A percentile compares a stretch with the other conserved stretches of the same genome.
These are phyloP conservation scores for Drosophila recens DNA, from an alignment of 2,888 invertebrate species.

Conservation along the genomic window DNA sequence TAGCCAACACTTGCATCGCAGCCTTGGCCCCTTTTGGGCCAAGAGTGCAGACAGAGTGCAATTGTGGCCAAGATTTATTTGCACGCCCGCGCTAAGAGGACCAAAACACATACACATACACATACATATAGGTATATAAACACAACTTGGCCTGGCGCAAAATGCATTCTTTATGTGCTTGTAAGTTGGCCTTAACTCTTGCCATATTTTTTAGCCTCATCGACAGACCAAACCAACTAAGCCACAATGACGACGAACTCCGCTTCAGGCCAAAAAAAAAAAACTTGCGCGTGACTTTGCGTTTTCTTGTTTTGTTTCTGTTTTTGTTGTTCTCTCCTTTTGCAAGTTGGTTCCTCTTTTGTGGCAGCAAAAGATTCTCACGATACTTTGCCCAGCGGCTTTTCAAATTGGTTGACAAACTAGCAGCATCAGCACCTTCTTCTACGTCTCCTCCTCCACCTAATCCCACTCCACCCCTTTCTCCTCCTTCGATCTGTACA, in stretches of 20 bases:
- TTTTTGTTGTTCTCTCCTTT: conserved; percentile 19
- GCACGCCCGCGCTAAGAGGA: conserved; percentile 69
- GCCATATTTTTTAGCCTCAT: conserved; percentile 41
- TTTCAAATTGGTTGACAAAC: conserved; percentile 76
- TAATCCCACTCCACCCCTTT: not conserved
- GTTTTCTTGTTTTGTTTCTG: conserved; percentile 41
- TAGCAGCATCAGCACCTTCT: conserved; percentile 65
- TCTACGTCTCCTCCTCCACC: conserved; percentile 7
- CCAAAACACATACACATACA: conserved; percentile 10
- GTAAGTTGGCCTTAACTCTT: conserved; percentile 36
- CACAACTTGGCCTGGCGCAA: conserved; percentile 32
- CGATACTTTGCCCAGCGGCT: conserved; percentile 64
- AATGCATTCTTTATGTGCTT: conserved; percentile 49
- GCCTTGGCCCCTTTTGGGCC: conserved; percentile 61
- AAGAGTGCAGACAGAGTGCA: conserved; percentile 47
- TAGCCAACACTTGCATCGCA: conserved; percentile 32
- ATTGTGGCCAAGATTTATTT: conserved; percentile 78
- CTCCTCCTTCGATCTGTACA: conserved; percentile 14
- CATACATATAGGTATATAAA: not conserved
- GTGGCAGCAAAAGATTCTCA: conserved; percentile 68
- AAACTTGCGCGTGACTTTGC: conserved; percentile 77
- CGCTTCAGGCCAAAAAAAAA: conserved; percentile 61
- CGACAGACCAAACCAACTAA: conserved; percentile 34
- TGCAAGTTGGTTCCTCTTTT: conserved; percentile 35
- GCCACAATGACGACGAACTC: conserved; percentile 29